Conservation (phyloP, 2,888 invertebrate genomes). For the Lasioglossum leucozonium region DNA sequence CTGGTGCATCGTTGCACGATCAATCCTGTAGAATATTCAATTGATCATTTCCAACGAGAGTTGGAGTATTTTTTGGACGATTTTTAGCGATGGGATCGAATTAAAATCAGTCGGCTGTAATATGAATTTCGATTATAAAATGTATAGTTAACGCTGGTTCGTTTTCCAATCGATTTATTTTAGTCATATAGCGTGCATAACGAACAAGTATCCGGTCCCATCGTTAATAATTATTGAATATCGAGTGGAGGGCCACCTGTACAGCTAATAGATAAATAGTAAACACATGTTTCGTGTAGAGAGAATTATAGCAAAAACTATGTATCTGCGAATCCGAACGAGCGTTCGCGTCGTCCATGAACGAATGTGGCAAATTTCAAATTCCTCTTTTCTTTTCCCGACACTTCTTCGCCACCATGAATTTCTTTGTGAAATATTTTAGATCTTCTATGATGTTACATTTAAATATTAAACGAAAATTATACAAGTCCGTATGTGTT, state of each 20-base stretch:
- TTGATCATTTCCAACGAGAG: slow-evolving; percentile 8
- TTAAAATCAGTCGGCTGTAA: no score
- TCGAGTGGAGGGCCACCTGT: slow-evolving; percentile 32
- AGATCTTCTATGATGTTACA: background rate
- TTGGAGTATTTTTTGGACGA: background rate
- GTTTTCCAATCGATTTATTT: background rate
- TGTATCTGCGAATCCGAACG: slow-evolving; percentile 44
- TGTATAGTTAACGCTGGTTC: background rate
- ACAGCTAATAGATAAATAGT: slow-evolving; percentile 44
- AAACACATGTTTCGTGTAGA: slow-evolving; percentile 42
- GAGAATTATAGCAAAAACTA: slow-evolving; percentile 33
- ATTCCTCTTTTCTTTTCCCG: slow-evolving; percentile 2
- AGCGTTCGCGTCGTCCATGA: slow-evolving; percentile 13
- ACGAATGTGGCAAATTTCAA: slow-evolving; percentile 16
- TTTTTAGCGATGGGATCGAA: slow-evolving; percentile 2
- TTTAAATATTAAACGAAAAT: slow-evolving; percentile 4
- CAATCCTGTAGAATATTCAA: background rate
- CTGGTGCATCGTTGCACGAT: background rate
- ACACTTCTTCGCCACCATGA: background rate
- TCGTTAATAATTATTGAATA: slow-evolving; percentile 12
- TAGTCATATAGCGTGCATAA: background rate
- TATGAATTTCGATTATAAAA: background rate
- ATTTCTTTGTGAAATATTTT: slow-evolving; percentile 7
- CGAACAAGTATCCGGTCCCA: background rate
- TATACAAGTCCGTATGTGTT: background rate